phyloP scores from a whole-genome alignment of 2,113 vertebrate genomes.

The Himantopus leucocephalus region DNA sequence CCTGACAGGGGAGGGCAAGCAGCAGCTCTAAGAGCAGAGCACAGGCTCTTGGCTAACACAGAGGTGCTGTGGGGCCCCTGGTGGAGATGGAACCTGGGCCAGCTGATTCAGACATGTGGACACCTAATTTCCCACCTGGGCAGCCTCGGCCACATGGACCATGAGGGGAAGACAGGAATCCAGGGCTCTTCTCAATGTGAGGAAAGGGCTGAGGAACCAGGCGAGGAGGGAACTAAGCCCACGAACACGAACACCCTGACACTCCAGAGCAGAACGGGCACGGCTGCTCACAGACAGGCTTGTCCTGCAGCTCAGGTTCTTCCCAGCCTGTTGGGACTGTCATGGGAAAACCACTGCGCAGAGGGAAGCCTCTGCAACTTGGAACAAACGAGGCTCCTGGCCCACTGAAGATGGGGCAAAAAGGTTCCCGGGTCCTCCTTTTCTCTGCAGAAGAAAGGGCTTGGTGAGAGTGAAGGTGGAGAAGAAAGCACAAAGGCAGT shows the following conservation, averaged over 20 bases:
- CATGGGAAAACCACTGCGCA: background rate
- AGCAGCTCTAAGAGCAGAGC: background rate
- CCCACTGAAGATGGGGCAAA: background rate
- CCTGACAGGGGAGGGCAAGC: background rate
- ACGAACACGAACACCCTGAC: background rate
- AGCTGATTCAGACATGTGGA: background rate
- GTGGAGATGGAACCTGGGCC: background rate
- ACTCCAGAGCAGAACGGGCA: background rate
- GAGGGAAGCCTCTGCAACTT: background rate
- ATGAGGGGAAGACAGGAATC: rapidly evolving
- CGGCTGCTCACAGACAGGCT: background rate
- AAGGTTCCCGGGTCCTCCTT: background rate
- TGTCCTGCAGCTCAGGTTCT: constrained; percentile 24
- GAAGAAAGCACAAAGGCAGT: background rate
- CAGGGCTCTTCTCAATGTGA: background rate
- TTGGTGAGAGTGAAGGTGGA: background rate
- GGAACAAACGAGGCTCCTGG: background rate
- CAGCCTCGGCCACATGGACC: background rate
- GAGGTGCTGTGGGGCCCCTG: background rate
- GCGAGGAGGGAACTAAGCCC: background rate
- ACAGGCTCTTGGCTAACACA: background rate
- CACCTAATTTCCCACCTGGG: background rate
- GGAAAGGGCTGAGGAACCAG: background rate
- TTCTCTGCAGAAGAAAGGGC: background rate
- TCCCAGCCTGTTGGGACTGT: background rate